These are phyloP conservation scores for Boulengeromyrus knoepffleri DNA, from an alignment of 2,113 vertebrate genomes.

Conservation along the genomic window DNA sequence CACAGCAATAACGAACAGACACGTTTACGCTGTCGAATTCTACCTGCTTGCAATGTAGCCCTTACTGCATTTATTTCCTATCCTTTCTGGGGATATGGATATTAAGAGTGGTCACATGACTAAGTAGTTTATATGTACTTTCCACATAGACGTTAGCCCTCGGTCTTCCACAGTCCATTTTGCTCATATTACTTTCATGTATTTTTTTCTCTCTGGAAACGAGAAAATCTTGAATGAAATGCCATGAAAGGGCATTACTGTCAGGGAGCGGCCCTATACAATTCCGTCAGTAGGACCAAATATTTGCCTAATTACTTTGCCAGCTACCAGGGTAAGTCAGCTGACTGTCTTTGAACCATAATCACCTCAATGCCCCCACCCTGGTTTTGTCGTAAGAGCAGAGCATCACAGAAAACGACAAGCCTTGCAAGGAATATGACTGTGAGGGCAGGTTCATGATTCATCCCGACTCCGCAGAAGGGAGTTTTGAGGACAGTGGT, in stretches of 20 bases:
- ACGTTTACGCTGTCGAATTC: neutral
- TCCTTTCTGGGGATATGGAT: neutral
- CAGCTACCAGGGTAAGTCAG: neutral
- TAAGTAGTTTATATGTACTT: neutral
- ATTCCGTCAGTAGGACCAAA: neutral
- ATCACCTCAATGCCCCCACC: neutral
- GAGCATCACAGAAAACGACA: neutral
- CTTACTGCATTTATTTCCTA: neutral
- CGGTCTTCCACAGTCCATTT: neutral
- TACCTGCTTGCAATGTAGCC: neutral
- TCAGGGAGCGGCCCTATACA: neutral
- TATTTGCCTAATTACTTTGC: neutral
- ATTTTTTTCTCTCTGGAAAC: neutral
- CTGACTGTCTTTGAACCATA: neutral
- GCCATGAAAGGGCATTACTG: neutral
- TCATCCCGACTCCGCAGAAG: conserved; percentile 29
- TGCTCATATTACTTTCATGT: neutral
- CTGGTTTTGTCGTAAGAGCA: conserved; percentile 39
- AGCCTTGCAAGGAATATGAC: neutral
- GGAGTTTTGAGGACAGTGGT: conserved; percentile 13
- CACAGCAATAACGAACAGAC: neutral
- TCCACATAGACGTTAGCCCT: neutral
- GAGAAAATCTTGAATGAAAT: neutral
- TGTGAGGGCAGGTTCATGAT: conserved; percentile 28
- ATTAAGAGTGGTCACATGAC: neutral